Base-by-base conservation (phyloP, 1,140 invertebrate species). In the Eubasilissa regina region DNA sequence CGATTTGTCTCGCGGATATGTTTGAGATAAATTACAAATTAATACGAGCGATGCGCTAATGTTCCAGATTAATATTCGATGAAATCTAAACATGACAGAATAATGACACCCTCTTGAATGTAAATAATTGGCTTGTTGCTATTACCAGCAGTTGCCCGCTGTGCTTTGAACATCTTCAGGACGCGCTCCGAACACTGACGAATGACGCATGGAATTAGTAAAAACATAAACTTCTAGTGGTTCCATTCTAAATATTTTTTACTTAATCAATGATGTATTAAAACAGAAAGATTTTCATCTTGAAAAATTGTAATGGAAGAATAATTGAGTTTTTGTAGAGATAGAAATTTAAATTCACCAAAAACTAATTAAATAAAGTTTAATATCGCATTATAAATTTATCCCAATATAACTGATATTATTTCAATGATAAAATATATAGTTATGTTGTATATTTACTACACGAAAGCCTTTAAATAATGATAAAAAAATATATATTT, bases 91-190 rank as follows among this genome's bases (percentile, higher is more conserved):
- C 4, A 66, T 44, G 62, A 66, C 43, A 66, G n/a, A 66, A 66
- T 66, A 66, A 66, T 66, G 62, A 66, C 35, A 66, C 62, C 11
- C 15, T 44, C 43, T 66, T 66, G n/a, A n/a, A 45, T 47, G 17
- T 43, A 66, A 66, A 66, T 66, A 66, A 64, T 64, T 66, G n/a
- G 13, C 62, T 66, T 44, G 17, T 44, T 66, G 44, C 8, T n/a
- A 44, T 45, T 35, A 6, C 25, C 62, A 9, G 25, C 25, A 44
- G 35, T 66, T 43, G 44, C 13, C n/a, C 17, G 62, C 43, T 25
- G 43, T 43, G 62, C 15, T 66, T 44, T 13, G 35, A 15, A 15
- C 17, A 43, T 66, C n/a, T 66, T 47, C 12, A 66, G 62, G 62
- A 66, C 45, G 17, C 43, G 43, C 44, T 66, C 44, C 44, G 17